Base-by-base conservation (phyloP, 2,113 vertebrate species). In the Ciconia maguari region DNA sequence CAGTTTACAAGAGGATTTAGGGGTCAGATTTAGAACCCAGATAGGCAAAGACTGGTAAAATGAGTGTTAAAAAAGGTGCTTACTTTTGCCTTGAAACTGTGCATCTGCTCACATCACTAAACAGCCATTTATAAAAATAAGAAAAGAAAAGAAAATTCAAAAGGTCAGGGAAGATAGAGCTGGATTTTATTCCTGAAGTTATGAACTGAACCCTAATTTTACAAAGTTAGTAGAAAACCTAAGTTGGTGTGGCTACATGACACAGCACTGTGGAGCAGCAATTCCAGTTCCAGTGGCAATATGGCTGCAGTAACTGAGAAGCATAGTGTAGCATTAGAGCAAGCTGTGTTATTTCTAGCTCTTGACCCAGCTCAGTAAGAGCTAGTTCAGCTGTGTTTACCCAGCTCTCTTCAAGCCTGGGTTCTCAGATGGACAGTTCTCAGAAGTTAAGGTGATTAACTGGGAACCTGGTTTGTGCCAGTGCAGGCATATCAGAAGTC, bases 261-360 rank as follows among this genome's bases (percentile, higher is more conserved):
- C 36, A 51, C 7, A 83, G 25, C 36, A 58, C 49, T 25, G 10
- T 34, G 29, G 18, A 86, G 21, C 25, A 42, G 24, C 30, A 80
- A 2, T 36, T 69, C 48, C 66, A 44, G 8, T 36, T 58, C 20
- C 34, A 64, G 14, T 10, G 44, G n/a, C 52, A 18, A 2, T 27
- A 13, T 1, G 22, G 11, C 14, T 71, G n/a, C 22, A 60, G 57
- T 16, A 26, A 34, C 20, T 25, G 30, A 27, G 36, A 64, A 66
- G 26, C 42, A 46, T 2, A 20, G 18, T 7, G 17, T 7, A 55
- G 42, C 0, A 3, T 30, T 49, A 2, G 15, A 27, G 9, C 48
- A 62, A 17, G 25, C 11, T 83, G 17, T 2, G 1, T 34, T 71
- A 49, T 62, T 79, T 58, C 36, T 58, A 20, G 8, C 44, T 71